Evolutionary conservation across 2,797 vertebrate species (phyloP), one percentile per base, ranked within the genome.

Genomic region (Enteromius argenteus): DNA sequence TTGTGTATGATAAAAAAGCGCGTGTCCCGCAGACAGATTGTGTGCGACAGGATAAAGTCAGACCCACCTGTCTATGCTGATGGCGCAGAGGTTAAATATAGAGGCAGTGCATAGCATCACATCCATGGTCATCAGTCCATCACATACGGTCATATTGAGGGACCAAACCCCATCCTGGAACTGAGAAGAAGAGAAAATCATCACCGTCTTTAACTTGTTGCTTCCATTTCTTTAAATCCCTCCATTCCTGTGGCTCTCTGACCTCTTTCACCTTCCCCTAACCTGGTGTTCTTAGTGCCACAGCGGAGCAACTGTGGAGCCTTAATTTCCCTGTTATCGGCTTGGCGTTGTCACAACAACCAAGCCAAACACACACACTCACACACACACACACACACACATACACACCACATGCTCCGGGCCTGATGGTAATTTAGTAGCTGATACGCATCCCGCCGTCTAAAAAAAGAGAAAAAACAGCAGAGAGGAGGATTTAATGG

Each of bases 81-180:
- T 99, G 86, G 97, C 97, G 6, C 98, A 99, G 87, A 99, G 96
- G 93, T 98, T 98, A 93, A 99, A 98, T 94, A 99, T 99, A 90
- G 98, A 99, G 81, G 98, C 97, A 0, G 98, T 99, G 93, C 98
- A 98, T 79, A 99, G 94, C 98, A 98, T 96, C 89, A 99, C 98
- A 0, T 99, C 98, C 97, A 98, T 97, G 83, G 97, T 96, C 98
- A 99, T 98, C 89, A 99, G 95, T 5, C 91, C 91, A 56, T 99
- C 97, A 7, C 98, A 99, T 62, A 97, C 67, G n/a, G 92, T 92
- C 0, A 92, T 95, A 90, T 94, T 94, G 87, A 98, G 94, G 49
- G 95, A 94, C 98, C 98, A 99, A 66, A 96, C 93, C 0, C 97
- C 98, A 13, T 95, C 97, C 92, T 97, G 96, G 88, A 97, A 99